Conservation (phyloP, 2,888 invertebrate genomes). For the Orthosia incerta region DNA sequence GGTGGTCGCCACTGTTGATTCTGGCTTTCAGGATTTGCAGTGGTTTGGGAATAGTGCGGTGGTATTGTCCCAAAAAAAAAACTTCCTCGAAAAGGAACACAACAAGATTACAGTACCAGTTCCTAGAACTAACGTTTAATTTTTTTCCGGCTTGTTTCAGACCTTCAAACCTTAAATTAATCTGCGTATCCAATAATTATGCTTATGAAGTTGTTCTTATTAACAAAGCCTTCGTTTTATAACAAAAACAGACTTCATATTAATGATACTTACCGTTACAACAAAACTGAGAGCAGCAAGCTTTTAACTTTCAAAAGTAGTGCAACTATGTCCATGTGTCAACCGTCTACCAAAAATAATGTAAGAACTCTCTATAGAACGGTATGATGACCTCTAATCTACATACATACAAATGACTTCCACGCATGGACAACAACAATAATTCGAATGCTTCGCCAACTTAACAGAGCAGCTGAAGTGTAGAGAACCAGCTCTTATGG, state of each 20-base stretch:
- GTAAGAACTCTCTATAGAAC: conserved; percentile 81
- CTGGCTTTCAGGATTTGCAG: too few relatives aligned
- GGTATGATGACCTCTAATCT: conserved; percentile 89
- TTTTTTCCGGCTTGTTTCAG: background rate
- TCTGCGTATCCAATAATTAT: background rate
- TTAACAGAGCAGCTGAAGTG: conserved; percentile 41
- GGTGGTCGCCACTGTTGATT: too few relatives aligned
- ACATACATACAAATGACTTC: conserved; percentile 89
- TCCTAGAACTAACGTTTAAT: background rate
- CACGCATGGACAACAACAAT: conserved; percentile 88
- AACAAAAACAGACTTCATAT: conserved; percentile 25
- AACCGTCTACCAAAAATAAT: conserved; percentile 78
- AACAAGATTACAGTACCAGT: background rate
- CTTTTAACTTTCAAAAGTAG: conserved; percentile 73
- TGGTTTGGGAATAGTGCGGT: too few relatives aligned
- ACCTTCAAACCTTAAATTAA: background rate
- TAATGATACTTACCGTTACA: conserved; percentile 49
- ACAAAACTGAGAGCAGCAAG: conserved; percentile 63
- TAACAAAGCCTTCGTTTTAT: background rate
- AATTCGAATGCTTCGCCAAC: conserved; percentile 80
- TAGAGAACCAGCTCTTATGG: conserved; percentile 51
- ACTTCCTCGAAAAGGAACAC: background rate
- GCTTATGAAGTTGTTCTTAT: background rate
- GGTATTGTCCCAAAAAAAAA: too few relatives aligned
- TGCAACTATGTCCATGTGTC: conserved; percentile 80